A percentile compares a stretch with the other conserved stretches of the same genome.
Conservation (phyloP, 1,140 invertebrate species). For the Drosophila takahashii region DNA sequence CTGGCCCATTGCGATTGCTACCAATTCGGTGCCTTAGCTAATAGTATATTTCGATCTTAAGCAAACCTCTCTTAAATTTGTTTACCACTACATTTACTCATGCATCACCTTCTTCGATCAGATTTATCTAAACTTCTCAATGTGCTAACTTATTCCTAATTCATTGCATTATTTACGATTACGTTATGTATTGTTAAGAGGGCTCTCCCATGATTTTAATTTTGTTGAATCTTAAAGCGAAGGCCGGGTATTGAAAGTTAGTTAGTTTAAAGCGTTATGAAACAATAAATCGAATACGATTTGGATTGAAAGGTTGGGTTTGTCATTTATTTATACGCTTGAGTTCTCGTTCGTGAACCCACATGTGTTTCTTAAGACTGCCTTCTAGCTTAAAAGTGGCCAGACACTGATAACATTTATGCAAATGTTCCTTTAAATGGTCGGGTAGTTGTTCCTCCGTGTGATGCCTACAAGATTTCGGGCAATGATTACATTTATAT, state of each 20-base stretch:
- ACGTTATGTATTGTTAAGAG: conserved; percentile 31
- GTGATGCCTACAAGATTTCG: background rate
- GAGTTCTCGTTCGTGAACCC: too few relatives aligned
- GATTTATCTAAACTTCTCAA: conserved; percentile 5
- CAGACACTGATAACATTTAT: background rate
- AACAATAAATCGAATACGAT: conserved; percentile 68
- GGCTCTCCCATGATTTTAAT: conserved; percentile 49
- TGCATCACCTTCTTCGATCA: conserved; percentile 27
- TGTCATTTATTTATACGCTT: background rate
- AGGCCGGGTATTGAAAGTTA: conserved; percentile 58
- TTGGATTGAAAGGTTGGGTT: conserved; percentile 34
- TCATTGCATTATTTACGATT: conserved; percentile 22
- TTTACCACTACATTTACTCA: conserved; percentile 15
- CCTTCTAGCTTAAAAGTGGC: too few relatives aligned
- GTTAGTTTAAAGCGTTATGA: conserved; percentile 55
- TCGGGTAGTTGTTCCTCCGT: background rate
- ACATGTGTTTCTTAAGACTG: too few relatives aligned
- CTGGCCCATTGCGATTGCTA: conserved; percentile 87
- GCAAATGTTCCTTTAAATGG: background rate
- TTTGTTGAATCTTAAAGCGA: conserved; percentile 57
- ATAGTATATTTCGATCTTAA: conserved; percentile 8
- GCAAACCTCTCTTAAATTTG: background rate
- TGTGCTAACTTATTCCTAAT: conserved; percentile 40
- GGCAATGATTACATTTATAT: background rate
- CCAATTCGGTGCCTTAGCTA: conserved; percentile 85